Base-by-base conservation (phyloP, 2,113 vertebrate genomes). In the Jacana jacana region DNA sequence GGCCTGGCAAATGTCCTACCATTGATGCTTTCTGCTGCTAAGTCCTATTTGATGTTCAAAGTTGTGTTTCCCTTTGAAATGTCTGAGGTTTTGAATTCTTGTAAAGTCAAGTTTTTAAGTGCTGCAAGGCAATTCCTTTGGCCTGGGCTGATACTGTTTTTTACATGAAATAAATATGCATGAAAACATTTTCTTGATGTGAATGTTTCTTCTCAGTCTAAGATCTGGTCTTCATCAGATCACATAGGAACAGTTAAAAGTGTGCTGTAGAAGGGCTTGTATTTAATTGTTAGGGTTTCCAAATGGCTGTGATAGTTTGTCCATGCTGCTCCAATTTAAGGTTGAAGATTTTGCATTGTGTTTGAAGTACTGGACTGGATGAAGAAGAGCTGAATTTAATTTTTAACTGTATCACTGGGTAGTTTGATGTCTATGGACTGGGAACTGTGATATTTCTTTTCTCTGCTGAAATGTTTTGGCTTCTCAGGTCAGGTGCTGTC, bases 1-100 rank as follows among this genome's bases (percentile, higher is more conserved):
- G 48, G 44, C 44, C 61, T 89, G 86, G 88, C 81, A 79, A 72
- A 49, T 61, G 30, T 89, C 75, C 87, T 54, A 31, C n/a, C 31
- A 28, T 40, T 72, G 73, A 77, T 2, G 51, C 73, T 86, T 93
- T 66, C 80, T 94, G 80, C 91, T 96, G 93, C 88, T 75, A 25
- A 84, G 48, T 57, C 23, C 44, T 90, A 11, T 91, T 93, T 93
- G 61, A 93, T 88, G 82, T 94, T 93, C 95, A 79, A 84, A 91
- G 81, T 54, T 69, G 16, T 61, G 40, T 63, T 79, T 83, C 52
- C 68, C 77, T 94, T 93, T 92, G 86, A 92, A 96, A 88, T 65
- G 39, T 72, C 72, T 94, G 83, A 92, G 72, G 83, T 64, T 91
- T 86, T 75, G 72, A 84, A 68, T 90, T 91, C 35, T 77, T 89